Evolutionary conservation across 2,797 vertebrate genomes (phyloP), one percentile per base, ranked within the genome.

Genomic region (Macropodus opercularis): DNA sequence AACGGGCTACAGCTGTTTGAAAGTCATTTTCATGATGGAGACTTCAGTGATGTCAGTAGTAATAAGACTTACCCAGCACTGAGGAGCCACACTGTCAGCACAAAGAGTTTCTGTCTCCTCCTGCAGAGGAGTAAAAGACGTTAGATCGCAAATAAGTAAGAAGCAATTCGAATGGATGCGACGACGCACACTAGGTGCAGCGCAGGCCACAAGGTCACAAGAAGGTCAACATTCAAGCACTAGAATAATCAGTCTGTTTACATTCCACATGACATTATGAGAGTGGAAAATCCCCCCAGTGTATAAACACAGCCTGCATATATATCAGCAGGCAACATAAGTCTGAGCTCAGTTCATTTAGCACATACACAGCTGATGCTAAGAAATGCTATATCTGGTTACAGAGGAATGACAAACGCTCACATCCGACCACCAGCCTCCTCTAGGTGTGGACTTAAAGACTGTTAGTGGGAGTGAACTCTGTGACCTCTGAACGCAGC

Each of bases 61-160:
- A 2, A n/a, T 51, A 8, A 35, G 32, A 65, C 91, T 90, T 76
- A 94, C 93, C 93, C 92, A 93, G 80, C 71, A 80, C 65, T 85
- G 74, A 57, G 81, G 63, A 58, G 27, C 22, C 43, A 51, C 65
- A 5, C 50, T 18, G 5, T 72, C 77, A 15, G 47, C 63, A 8
- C 4, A 34, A 60, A 31, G 35, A 54, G 8, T 69, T 32, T 81
- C 75, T 27, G 52, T 80, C 21, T 84, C 77, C 0, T 82, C 85
- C 92, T 92, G 53, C 54, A 76, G 72, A 24, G 44, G 4, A 15
- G 39, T 14, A 49, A 22, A 50, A 1, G 3, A 31, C 6, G 15
- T 21, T 17, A 5, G 14, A 38, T 14, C 21, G 27, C 14, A 23
- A 44, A 11, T 50, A 14, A n/a, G 43, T 23, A 24, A 29, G 3